Evolutionary conservation across 2,797 vertebrate species (phyloP).

Genomic region (Alfaro cultratus): DNA sequence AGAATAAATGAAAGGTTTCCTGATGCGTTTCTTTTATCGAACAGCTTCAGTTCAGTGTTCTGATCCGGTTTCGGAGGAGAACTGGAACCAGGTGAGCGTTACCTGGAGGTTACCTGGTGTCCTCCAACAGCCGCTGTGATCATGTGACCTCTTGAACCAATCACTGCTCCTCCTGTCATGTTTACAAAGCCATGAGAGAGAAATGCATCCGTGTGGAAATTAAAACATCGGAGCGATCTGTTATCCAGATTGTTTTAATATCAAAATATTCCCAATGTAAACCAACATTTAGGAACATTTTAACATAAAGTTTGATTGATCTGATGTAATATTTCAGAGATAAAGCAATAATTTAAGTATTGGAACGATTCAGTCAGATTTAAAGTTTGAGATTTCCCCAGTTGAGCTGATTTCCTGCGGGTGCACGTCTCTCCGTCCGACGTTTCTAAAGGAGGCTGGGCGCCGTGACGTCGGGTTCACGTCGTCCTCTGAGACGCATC

Average conservation of each 20-base stretch:
- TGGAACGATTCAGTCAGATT: not conserved
- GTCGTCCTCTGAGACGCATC: not conserved
- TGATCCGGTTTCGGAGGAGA: constrained; percentile 8
- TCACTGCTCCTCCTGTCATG: constrained; percentile 32
- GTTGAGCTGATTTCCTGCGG: not conserved
- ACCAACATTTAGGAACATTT: not conserved
- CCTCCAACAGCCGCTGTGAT: not conserved
- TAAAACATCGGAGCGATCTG: not conserved
- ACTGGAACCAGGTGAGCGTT: not conserved
- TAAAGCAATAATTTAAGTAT: not conserved
- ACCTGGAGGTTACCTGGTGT: not conserved
- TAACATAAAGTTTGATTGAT: not conserved
- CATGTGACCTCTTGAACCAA: constrained; percentile 35
- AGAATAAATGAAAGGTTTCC: not conserved
- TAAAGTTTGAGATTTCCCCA: not conserved
- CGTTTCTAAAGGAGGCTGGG: constrained; percentile 6
- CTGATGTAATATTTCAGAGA: not conserved
- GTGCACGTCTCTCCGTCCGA: constrained; percentile 31
- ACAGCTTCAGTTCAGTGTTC: constrained; percentile 13
- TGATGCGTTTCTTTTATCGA: not conserved
- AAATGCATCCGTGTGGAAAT: constrained; percentile 23
- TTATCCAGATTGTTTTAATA: not conserved
- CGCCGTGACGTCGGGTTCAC: not conserved
- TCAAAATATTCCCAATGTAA: not conserved
- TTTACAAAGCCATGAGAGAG: constrained; percentile 49